Conservation (phyloP, 1,140 invertebrate genomes). For the Yoshiicerus persimilis region DNA sequence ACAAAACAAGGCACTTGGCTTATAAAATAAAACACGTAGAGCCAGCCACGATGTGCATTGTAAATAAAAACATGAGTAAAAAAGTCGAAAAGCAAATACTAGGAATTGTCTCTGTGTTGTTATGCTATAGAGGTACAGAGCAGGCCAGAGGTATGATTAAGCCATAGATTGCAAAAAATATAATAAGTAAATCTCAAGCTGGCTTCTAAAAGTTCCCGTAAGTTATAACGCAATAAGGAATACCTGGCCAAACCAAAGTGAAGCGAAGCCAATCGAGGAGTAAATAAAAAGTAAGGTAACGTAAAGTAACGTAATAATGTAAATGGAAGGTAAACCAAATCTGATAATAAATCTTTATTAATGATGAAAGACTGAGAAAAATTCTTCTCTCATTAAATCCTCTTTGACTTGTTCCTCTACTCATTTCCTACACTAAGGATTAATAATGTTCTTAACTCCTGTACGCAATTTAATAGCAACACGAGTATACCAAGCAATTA, state of each 20-base stretch:
- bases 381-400: neutral
- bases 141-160: neutral
- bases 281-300: neutral
- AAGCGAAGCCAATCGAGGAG: neutral
- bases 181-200: neutral
- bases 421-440: neutral
- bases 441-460: no score
- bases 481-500: neutral
- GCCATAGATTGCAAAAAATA: neutral
- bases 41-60: neutral
- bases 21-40: neutral
- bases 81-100: neutral
- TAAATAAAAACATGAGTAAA: neutral
- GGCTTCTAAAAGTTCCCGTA: neutral
- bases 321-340: neutral
- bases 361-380: slow-evolving; percentile 17
- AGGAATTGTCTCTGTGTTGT: neutral
- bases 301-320: neutral
- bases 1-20: neutral
- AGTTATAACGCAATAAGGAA: neutral
- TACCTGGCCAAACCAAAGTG: no score
- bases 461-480: no score
- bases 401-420: neutral
- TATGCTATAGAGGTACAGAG: neutral
- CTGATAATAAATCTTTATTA: slow-evolving; percentile 7